A percentile compares a stretch with the other conserved stretches of the same genome.
These are phyloP conservation scores for Phyllotreta striolata DNA, from an alignment of 2,888 invertebrate genomes.

Conservation along the genomic window DNA sequence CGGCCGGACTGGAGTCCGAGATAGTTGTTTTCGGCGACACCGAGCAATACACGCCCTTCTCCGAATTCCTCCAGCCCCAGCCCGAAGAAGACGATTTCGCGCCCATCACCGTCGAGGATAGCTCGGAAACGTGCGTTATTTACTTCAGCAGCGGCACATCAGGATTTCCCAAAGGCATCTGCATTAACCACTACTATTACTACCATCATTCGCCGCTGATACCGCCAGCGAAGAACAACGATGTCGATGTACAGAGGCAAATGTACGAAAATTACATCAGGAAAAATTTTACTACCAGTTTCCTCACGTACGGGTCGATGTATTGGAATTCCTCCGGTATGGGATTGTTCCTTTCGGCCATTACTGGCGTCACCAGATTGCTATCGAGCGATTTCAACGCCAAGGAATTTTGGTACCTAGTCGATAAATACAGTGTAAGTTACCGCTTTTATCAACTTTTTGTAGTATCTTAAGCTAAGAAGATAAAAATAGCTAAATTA, in stretches of 20 bases:
- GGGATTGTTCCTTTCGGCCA: conserved; percentile 42
- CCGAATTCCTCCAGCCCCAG: conserved; percentile 43
- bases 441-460: neutral
- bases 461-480: no score
- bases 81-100: conserved; percentile 45
- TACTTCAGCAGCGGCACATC: conserved; percentile 55
- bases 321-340: conserved; percentile 52
- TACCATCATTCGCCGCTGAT: conserved; percentile 32
- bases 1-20: conserved; percentile 39
- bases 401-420: conserved; percentile 45
- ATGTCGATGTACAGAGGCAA: conserved; percentile 33
- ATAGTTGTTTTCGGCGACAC: conserved; percentile 50
- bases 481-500: no score
- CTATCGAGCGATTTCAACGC: conserved; percentile 44
- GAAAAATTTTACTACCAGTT: conserved; percentile 23
- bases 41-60: conserved; percentile 36
- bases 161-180: conserved; percentile 55
- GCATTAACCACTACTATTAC: conserved; percentile 45
- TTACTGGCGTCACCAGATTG: conserved; percentile 46
- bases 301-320: conserved; percentile 41
- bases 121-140: conserved; percentile 47
- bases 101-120: conserved; percentile 39
- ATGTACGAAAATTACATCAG: conserved; percentile 30
- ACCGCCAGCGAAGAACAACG: conserved; percentile 27
- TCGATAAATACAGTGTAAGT: conserved; percentile 50